A percentile compares a stretch with the other conserved stretches of the same genome.
phyloP scores from a whole-genome alignment of 2,888 invertebrate genomes.

The Sabellastarte sp. region DNA sequence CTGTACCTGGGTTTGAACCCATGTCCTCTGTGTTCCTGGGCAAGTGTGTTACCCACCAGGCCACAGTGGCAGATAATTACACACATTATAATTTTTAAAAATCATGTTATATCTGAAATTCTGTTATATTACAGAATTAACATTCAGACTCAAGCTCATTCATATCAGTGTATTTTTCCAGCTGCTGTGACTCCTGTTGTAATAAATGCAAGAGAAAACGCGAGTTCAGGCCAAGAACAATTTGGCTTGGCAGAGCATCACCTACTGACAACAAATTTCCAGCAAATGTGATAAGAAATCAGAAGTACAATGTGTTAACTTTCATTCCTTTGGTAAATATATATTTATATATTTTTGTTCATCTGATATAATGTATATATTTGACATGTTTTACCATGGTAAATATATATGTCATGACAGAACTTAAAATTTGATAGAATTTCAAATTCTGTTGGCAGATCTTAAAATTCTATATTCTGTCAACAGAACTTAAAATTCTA shows the following conservation, averaged over 20 bases:
- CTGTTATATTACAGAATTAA: background rate
- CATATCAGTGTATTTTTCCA: slow-evolving; percentile 57
- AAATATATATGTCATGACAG: too few relatives aligned
- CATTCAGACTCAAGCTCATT: background rate
- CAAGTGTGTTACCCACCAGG: background rate
- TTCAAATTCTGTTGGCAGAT: too few relatives aligned
- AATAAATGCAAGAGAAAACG: slow-evolving; percentile 46
- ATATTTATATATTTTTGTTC: too few relatives aligned
- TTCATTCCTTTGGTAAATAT: slow-evolving; percentile 64
- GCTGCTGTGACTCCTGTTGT: slow-evolving; percentile 68
- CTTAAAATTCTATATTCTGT: too few relatives aligned
- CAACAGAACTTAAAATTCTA: too few relatives aligned
- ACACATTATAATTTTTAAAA: too few relatives aligned
- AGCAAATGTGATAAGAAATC: slow-evolving; percentile 93
- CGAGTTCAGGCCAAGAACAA: slow-evolving; percentile 53
- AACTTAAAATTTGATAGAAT: too few relatives aligned
- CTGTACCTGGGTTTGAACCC: background rate
- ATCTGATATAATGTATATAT: too few relatives aligned
- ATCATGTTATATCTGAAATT: too few relatives aligned
- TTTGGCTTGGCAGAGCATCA: slow-evolving; percentile 61
- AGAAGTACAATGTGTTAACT: slow-evolving; percentile 84
- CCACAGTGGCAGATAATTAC: background rate
- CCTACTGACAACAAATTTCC: slow-evolving; percentile 76
- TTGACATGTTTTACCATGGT: too few relatives aligned
- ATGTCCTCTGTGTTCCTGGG: background rate